Evolutionary conservation across 30 jellyfish, hydroid and myxozoan species (phyloP), one percentile per base, ranked within the genome.

Genomic region (Mastigias papua): DNA sequence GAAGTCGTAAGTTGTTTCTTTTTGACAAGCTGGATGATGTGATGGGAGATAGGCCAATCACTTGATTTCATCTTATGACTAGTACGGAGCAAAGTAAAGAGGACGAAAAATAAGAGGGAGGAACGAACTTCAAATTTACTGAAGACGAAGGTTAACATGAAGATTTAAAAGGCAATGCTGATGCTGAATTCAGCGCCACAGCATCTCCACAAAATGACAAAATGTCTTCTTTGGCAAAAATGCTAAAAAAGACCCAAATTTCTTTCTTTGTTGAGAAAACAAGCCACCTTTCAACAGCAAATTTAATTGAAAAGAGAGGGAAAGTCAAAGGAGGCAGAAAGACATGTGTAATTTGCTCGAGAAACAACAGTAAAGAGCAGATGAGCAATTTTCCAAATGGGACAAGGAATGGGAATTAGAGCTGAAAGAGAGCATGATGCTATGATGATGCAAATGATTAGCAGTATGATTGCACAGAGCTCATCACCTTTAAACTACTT

Each of bases 391-490:
- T 80, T 66, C 63, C 23, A 80, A 65, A 48, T 51, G 15, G 37
- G 89, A 78, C 30, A 65, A 57, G 46, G 34, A 16, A 46, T 34
- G 73, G 35, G 82, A 46, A 62, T 82, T 10, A 62, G 21, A 19
- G 90, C 62, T 28, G 90, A 80, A 32, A 64, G 31, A 46, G 74
- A 80, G 46, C 90, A 80, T 31, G 90, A 80, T 20, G 16, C 63
- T 7, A 15, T 37, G 21, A 80, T 80, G 82, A 80, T 80, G 90
- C 81, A 66, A 48, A 80, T 80, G 90, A 80, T 80, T 82, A 82
- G 90, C 1, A 63, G 48, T 16, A 80, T 80, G 90, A 62, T 80
- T 58, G 58, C 34, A 69, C 64, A 32, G 68, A 58, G 19, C 10
- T 8, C 54, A 42, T 4, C 0, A 42, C 13, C 54, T 15, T 19